A percentile compares a stretch with the other conserved stretches of the same genome.
phyloP scores from a whole-genome alignment of 2,888 invertebrate genomes.

The Melinaea menophilus region DNA sequence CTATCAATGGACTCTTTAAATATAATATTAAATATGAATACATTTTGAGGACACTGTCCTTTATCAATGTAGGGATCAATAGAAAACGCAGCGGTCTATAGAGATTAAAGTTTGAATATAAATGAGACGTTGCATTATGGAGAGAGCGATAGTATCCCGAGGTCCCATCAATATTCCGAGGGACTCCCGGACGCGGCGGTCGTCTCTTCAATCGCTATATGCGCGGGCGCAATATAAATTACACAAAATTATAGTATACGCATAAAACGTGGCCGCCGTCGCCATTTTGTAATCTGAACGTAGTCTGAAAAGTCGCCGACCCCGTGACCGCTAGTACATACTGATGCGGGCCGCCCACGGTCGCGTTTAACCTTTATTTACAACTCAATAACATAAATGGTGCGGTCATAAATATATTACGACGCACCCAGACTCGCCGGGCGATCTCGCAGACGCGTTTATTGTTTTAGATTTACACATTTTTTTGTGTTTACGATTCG shows the following conservation, averaged over 20 bases:
- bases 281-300: constrained; percentile 41
- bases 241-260: constrained; percentile 53
- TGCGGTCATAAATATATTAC: constrained; percentile 39
- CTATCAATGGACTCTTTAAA: no score
- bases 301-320: constrained; percentile 60
- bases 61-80: constrained; percentile 16
- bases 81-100: constrained; percentile 28
- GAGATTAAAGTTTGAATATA: constrained; percentile 38
- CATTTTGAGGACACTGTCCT: not conserved
- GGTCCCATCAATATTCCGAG: constrained; percentile 59
- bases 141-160: constrained; percentile 57
- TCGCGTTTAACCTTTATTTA: constrained; percentile 55
- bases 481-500: constrained; percentile 68
- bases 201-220: constrained; percentile 67
- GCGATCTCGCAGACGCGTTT: constrained; percentile 61
- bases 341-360: constrained; percentile 74
- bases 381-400: constrained; percentile 42
- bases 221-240: constrained; percentile 71
- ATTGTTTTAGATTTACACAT: constrained; percentile 67
- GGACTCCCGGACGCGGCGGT: constrained; percentile 59
- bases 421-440: constrained; percentile 47
- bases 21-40: no score
- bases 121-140: constrained; percentile 49
- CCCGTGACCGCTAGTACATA: constrained; percentile 72
- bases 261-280: constrained; percentile 34